Evolutionary conservation across 2,113 vertebrate species (phyloP), one percentile per base, ranked within the genome.

Genomic region (Lontra canadensis): DNA sequence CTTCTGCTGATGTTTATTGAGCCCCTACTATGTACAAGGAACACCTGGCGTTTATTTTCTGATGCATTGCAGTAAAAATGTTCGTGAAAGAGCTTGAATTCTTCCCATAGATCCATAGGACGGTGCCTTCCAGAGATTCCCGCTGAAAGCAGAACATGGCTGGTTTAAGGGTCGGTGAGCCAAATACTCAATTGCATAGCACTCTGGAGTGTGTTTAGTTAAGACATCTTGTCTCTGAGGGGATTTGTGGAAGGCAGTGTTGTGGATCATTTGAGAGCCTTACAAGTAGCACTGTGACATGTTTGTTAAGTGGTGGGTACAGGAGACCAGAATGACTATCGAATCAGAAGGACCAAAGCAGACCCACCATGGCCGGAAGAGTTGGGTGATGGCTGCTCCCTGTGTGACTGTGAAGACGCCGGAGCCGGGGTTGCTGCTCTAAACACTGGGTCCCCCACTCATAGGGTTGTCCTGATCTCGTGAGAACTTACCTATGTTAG

Each of bases 251-350:
- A 55, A 96, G 74, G 91, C 23, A 26, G 82, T 29, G 65, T 10
- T 79, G 79, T 76, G 67, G 91, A 84, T 93, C 95, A 47, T 61
- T 96, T 79, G 82, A 95, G 95, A 92, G 55, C 49, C 92, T 96
- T 74, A 26, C 5, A 65, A 90, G 95, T 76, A 83, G 82, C 39
- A 12, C 83, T 95, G 79, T 55, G 89, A 92, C 67, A 47, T 61
- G 36, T 94, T 65, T 79, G 57, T 71, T 94, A 90, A 95, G 80
- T 34, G 13, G n/a, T 7, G 0, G 79, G 36, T 61, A 74, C 17
- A 12, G 85, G 39, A 47, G 36, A 49, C 89, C 42, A 36, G 91
- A 57, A 65, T 18, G n/a, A 21, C 44, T 89, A 57, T 88, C 47
- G 21, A 15, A 52, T 93, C 67, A 78, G 85, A 44, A 49, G n/a